Evolutionary conservation across 2,113 vertebrate species (phyloP).

Genomic region (Triplophysa siluroides): DNA sequence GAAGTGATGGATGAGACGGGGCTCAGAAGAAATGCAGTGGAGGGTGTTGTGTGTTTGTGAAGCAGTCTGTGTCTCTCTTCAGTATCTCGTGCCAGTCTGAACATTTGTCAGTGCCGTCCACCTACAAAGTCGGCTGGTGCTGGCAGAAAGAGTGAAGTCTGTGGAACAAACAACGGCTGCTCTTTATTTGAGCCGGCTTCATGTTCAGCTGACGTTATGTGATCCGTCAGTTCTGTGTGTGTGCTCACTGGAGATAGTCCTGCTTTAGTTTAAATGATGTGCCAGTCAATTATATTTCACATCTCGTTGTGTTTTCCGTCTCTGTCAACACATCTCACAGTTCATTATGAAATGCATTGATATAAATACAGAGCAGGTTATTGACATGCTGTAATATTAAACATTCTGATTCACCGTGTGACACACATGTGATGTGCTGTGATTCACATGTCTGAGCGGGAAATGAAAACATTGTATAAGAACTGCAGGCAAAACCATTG

Average conservation of each 20-base stretch:
- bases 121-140: slow-evolving; percentile 59
- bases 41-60: slow-evolving; percentile 8
- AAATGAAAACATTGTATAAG: no score
- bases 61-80: slow-evolving; percentile 23
- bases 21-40: not conserved
- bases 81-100: slow-evolving; percentile 57
- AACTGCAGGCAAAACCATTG: no score
- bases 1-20: not conserved
- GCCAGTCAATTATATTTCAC: not conserved
- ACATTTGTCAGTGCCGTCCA: slow-evolving; percentile 61
- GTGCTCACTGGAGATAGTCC: no score
- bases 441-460: no score
- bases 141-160: slow-evolving; percentile 57
- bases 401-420: no score
- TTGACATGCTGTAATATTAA: no score
- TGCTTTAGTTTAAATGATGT: not conserved
- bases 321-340: not conserved
- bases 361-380: no score
- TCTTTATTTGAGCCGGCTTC: slow-evolving; percentile 51
- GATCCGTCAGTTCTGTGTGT: no score
- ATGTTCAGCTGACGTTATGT: not conserved
- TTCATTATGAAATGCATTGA: not conserved
- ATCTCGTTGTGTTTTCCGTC: no score
- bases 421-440: no score
- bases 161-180: slow-evolving; percentile 64